These are phyloP conservation scores for Furcula furcula DNA, from an alignment of 2,888 invertebrate genomes.

Conservation along the genomic window DNA sequence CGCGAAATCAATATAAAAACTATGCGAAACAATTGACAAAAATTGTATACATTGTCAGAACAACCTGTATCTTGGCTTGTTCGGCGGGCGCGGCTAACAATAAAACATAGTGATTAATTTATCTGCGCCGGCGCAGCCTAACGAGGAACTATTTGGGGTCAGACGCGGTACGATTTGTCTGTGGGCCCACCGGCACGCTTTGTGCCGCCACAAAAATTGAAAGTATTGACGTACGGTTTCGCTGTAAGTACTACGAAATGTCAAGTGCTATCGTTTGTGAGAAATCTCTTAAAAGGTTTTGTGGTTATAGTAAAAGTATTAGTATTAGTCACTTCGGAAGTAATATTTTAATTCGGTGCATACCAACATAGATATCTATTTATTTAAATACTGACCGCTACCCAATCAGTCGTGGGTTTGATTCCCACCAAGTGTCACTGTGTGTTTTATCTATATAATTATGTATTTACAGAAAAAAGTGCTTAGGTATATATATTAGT, in stretches of 20 bases:
- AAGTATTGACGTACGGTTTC: slow-evolving; percentile 26
- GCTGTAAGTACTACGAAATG: slow-evolving; percentile 7
- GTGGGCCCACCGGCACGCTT: slow-evolving; percentile 44
- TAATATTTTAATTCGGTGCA: too few relatives aligned
- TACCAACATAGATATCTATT: too few relatives aligned
- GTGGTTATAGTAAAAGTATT: background rate
- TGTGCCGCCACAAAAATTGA: slow-evolving; percentile 33
- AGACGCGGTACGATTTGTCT: slow-evolving; percentile 37
- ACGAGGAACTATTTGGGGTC: slow-evolving; percentile 72
- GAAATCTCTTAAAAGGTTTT: slow-evolving; percentile 2
- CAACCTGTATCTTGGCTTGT: slow-evolving; percentile 42
- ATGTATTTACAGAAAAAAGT: too few relatives aligned
- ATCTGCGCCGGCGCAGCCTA: slow-evolving; percentile 57
- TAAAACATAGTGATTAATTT: slow-evolving; percentile 76
- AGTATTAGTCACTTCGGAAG: background rate
- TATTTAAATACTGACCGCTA: too few relatives aligned
- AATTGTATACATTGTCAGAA: too few relatives aligned
- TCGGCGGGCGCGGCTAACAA: slow-evolving; percentile 56
- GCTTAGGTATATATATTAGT: too few relatives aligned
- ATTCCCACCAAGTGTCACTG: too few relatives aligned
- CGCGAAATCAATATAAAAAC: too few relatives aligned
- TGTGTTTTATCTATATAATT: too few relatives aligned
- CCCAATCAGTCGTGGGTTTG: too few relatives aligned
- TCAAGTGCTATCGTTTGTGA: slow-evolving; percentile 6
- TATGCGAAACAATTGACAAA: too few relatives aligned